phyloP scores from a whole-genome alignment of 2,888 invertebrate genomes.

The Auanema freiburgensis region DNA sequence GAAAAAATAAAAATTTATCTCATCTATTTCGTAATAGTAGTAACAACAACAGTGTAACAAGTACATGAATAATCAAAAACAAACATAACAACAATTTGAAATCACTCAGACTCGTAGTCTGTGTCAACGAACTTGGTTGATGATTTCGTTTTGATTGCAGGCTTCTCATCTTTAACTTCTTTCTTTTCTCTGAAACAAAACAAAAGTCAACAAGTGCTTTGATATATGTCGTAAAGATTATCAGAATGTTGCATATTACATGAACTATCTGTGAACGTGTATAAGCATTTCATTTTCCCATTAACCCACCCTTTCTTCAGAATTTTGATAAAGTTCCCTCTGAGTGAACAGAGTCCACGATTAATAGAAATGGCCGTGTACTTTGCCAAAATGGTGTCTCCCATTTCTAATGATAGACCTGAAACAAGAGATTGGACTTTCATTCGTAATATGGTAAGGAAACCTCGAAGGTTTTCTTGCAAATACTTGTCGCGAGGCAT shows the following conservation, averaged over 20 bases:
- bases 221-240: not conserved
- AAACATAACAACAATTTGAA: too few species aligned
- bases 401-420: slow-evolving; percentile 9
- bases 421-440: not conserved
- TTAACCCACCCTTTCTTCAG: slow-evolving; percentile 12
- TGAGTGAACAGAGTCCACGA: slow-evolving; percentile 16
- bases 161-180: not conserved
- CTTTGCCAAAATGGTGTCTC: slow-evolving; percentile 7
- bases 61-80: too few species aligned
- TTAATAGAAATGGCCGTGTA: slow-evolving; percentile 13
- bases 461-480: too few species aligned
- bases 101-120: too few species aligned
- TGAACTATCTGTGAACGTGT: not conserved
- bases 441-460: not conserved
- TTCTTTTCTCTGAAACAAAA: slow-evolving; percentile 2
- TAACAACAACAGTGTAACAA: too few species aligned
- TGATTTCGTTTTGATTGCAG: not conserved
- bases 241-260: not conserved
- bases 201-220: too few species aligned
- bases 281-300: not conserved
- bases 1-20: too few species aligned
- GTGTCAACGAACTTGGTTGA: too few species aligned
- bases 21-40: too few species aligned
- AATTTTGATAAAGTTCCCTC: slow-evolving; percentile 7
- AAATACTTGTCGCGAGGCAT: slow-evolving; percentile 6